These are phyloP conservation scores for Solenodon paradoxus DNA, from an alignment of 2,113 vertebrate species.

Conservation along the genomic window DNA sequence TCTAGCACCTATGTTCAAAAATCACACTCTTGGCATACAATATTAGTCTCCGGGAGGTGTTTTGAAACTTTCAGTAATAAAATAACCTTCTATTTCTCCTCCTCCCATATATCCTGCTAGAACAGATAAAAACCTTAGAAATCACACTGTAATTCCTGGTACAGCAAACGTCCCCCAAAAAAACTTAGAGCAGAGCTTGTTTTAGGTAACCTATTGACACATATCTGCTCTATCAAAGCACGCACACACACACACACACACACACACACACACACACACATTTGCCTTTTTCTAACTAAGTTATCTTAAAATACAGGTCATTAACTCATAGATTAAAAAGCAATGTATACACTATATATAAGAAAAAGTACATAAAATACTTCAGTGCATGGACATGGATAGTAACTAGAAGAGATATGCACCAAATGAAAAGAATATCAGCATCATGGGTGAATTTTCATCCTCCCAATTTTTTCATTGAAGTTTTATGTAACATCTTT, in stretches of 20 bases:
- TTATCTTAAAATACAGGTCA: neutral
- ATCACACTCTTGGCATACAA: neutral
- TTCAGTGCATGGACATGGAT: neutral
- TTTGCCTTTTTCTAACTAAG: too few species aligned
- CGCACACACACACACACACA: too few species aligned
- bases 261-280: too few species aligned
- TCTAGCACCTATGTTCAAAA: neutral
- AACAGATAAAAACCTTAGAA: neutral
- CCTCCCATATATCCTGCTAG: neutral
- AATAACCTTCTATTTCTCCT: neutral
- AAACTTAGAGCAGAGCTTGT: neutral
- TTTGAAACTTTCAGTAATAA: neutral
- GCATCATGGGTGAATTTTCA: neutral
- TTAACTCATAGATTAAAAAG: neutral
- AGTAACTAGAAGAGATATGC: neutral
- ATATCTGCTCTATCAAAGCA: neutral
- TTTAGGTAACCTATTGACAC: neutral
- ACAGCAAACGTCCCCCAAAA: neutral
- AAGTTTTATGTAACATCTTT: neutral
- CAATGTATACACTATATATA: neutral
- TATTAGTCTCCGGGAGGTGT: neutral
- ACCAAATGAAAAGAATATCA: constrained; percentile 1
- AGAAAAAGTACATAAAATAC: neutral
- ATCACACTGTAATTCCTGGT: neutral
- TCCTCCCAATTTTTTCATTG: constrained; percentile 12